These are phyloP conservation scores for Python bivittatus DNA, from an alignment of 2,113 vertebrate genomes.

Conservation along the genomic window DNA sequence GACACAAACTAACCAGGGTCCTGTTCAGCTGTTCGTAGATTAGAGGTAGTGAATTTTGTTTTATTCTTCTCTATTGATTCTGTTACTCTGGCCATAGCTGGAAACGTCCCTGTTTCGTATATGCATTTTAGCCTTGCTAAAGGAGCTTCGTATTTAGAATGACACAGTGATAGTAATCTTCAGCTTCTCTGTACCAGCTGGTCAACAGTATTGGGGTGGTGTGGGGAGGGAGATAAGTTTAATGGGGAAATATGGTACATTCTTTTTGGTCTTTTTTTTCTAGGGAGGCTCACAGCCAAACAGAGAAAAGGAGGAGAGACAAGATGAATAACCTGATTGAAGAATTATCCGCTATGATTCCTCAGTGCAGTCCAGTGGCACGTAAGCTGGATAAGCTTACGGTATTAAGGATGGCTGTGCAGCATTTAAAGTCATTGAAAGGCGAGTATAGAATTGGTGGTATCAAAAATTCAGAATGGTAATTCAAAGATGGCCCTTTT, in stretches of 20 bases:
- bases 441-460: conserved; percentile 66
- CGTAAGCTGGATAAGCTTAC: conserved; percentile 92
- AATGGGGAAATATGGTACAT: neutral
- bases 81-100: too few species aligned
- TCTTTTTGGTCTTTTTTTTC: conserved; percentile 16
- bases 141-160: neutral
- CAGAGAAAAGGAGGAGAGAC: conserved; percentile 89
- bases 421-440: conserved; percentile 89
- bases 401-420: conserved; percentile 89
- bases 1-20: too few species aligned
- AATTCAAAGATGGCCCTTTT: neutral
- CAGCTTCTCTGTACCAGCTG: neutral
- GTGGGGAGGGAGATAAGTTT: neutral
- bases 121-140: neutral
- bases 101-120: too few species aligned
- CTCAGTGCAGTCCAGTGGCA: conserved; percentile 85
- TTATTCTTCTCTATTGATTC: too few species aligned
- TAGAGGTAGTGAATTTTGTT: too few species aligned
- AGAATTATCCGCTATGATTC: conserved; percentile 90
- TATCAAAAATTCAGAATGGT: neutral
- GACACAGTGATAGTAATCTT: neutral
- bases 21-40: too few species aligned
- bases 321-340: conserved; percentile 95
- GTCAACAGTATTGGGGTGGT: neutral
- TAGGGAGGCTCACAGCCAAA: conserved; percentile 94